Evolutionary conservation across 2,888 invertebrate species (phyloP), one percentile per base, ranked within the genome.

Genomic region (Amaurobius ferox): DNA sequence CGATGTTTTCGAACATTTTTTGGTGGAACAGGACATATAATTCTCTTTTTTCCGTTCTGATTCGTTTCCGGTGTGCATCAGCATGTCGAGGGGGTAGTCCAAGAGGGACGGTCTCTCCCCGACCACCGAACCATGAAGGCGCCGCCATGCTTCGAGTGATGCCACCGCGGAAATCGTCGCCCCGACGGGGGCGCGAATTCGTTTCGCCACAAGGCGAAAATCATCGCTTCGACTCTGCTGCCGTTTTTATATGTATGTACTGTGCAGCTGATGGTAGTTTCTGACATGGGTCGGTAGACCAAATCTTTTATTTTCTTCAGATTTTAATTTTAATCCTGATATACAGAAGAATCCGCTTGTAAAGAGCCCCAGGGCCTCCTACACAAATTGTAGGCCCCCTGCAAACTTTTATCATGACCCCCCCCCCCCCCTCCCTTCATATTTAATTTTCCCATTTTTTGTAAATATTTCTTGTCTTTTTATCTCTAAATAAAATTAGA

Each of bases 51-150:
- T 23, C 23, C 55, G 55, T 55, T 55, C 55, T 55, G 55, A 23
- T 55, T 55, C 55, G 55, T 55, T 55, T 55, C 55, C 55, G 55
- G 55, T 55, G 55, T 55, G 19, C 55, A 55, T 55, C 55, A 55
- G 55, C 55, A 55, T 55, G 55, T 55, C 55, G 55, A 55, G 55
- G 55, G 55, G 55, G 44, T 55, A 55, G 55, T 55, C 55, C 55
- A 23, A 55, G 11, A 23, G 23, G 55, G 55, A 23, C 19, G 2
- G 23, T 19, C 23, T 16, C 11, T 16, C 55, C 55, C 16, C 5
- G 55, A 23, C 23, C 55, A 55, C 55, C 55, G 55, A 55, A 23
- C 55, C 55, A 55, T 55, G 55, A 55, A 55, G 55, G 55, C 55
- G 55, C 55, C 55, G 55, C 55, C 23, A 55, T 55, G 55, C 55